Base-by-base conservation (phyloP, 2,888 invertebrate genomes). In the Drosophila testacea region DNA sequence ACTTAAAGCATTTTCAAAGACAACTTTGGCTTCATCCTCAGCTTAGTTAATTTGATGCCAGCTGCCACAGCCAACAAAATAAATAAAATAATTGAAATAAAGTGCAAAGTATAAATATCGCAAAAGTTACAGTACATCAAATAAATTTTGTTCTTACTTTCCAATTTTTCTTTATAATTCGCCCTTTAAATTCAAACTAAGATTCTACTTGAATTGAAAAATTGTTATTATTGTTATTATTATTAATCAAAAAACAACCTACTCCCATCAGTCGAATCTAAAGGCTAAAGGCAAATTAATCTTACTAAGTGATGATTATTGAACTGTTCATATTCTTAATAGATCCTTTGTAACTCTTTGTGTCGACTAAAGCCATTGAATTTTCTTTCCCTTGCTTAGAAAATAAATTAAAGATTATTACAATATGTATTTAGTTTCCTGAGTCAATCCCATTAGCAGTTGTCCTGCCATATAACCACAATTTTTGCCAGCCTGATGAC, bases 401-500 rank as follows among this genome's bases (percentile, higher is more conserved):
- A 2, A 7, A 34, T 22, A 44, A 55, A 44, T 34, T 34, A 44
- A n/a, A n/a, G 22, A 34, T 22, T 22, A 22, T 22, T 22, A 34
- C 27, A 28, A 30, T 41, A n/a, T n/a, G n/a, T n/a, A 41, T 22
- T 47, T 48, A 11, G 30, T 30, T 16, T 30, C 28, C n/a, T n/a
- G n/a, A n/a, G 38, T 28, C n/a, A 28, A n/a, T 6, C n/a, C n/a
- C 46, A 13, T 28, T 6, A 47, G 6, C 3, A 16, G 30, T 16
- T 16, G 16, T 4, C 32, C 34, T 11, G 11, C 16, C 32, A 34
- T 16, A 22, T 34, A 22, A 16, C 6, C 6, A 6, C 1, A 46
- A 41, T 9, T n/a, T 64, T 57, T 16, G 28, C 50, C 34, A 28
- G 51, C 65, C 56, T 83, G 83, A 83, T 81, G 79, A 72, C 62